Base-by-base conservation (phyloP, 2,113 vertebrate species). In the Martes martes region DNA sequence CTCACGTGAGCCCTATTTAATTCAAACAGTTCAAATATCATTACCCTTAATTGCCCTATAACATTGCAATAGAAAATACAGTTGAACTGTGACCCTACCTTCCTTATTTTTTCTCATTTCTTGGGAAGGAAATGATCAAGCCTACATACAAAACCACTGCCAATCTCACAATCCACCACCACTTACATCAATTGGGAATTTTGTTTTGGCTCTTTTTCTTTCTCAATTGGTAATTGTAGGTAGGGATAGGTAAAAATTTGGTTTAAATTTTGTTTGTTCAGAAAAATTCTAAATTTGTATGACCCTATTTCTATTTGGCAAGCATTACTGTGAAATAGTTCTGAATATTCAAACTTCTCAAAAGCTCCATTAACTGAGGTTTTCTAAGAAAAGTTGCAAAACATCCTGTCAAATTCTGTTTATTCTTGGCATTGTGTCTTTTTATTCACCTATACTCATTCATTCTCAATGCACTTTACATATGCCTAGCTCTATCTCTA, bases 241-340 rank as follows among this genome's bases (percentile, higher is more conserved):
- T 82, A 89, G 36, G 4, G 4, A 83, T 47, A 11, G 47, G 19
- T 82, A 74, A 93, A 69, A 26, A 3, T 73, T 89, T 55, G 71
- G 6, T n/a, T 92, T 85, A 80, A 28, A 63, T 69, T 79, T 73
- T 92, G n/a, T 86, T 88, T 91, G 13, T 85, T 95, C 42, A 85
- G 47, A 79, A 90, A 83, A 23, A 73, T 73, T 90, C 74, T 92
- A 86, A 95, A 65, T 90, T 67, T 79, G 10, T 81, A 63, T 92
- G 78, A 50, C 79, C 5, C 18, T 92, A 59, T 89, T 96, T 81
- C 36, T 47, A 73, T 84, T 88, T 94, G 79, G 42, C 73, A 94
- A 94, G n/a, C 31, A 85, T 71, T 96, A 42, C 15, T 67, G 11
- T 95, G 18, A 80, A 76, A 84, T 18, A 45, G 15, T 28, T 91